These are phyloP conservation scores for Mellilla xanthometata DNA, from an alignment of 2,888 invertebrate genomes.

Conservation along the genomic window DNA sequence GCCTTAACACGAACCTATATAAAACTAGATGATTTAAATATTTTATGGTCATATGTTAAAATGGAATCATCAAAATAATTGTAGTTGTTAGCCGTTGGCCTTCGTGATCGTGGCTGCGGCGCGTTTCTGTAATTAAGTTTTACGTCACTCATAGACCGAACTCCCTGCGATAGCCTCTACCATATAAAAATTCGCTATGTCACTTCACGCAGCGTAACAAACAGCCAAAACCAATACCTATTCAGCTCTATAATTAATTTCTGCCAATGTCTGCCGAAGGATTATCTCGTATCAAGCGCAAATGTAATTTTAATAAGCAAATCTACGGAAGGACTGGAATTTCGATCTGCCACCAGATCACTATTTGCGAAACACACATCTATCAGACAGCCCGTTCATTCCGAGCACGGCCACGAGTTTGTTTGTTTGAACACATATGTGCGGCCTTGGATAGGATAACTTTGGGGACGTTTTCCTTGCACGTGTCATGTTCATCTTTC, in stretches of 20 bases:
- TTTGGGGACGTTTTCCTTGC: slow-evolving; percentile 49
- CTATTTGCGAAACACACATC: slow-evolving; percentile 28
- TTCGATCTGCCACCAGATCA: slow-evolving; percentile 8
- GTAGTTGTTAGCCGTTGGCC: slow-evolving; percentile 70
- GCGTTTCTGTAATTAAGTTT: slow-evolving; percentile 79
- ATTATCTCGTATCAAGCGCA: background rate
- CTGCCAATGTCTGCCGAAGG: background rate
- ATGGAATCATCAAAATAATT: slow-evolving; percentile 71
- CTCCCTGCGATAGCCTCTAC: slow-evolving; percentile 75
- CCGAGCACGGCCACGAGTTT: slow-evolving; percentile 35
- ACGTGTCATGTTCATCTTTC: slow-evolving; percentile 48
- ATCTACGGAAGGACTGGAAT: slow-evolving; percentile 10
- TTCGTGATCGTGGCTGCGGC: slow-evolving; percentile 66
- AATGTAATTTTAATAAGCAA: background rate
- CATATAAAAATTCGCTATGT: slow-evolving; percentile 65
- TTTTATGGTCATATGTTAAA: slow-evolving; percentile 59
- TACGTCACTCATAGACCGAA: slow-evolving; percentile 74
- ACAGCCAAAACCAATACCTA: slow-evolving; percentile 19
- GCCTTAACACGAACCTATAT: slow-evolving; percentile 55
- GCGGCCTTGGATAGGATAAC: slow-evolving; percentile 51
- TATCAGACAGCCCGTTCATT: slow-evolving; percentile 34
- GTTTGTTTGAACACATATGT: slow-evolving; percentile 52
- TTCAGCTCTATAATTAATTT: background rate
- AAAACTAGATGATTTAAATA: slow-evolving; percentile 60
- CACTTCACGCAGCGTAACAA: slow-evolving; percentile 41